These are phyloP conservation scores for Anastrepha ludens DNA, from an alignment of 1,140 invertebrate genomes.

Conservation along the genomic window DNA sequence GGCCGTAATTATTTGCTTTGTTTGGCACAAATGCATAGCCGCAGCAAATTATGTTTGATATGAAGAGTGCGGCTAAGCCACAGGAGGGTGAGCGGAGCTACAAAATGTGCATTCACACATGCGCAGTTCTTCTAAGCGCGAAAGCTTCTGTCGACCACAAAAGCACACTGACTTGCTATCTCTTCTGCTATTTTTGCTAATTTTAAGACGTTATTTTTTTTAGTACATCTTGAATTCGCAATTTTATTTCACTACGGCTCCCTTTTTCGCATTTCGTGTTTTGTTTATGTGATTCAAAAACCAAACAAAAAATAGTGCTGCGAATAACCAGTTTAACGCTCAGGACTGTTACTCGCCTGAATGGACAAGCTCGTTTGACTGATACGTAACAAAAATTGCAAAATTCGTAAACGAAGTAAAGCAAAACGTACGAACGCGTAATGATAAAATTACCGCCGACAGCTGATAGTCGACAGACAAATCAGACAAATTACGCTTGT, in stretches of 20 bases:
- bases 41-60: too few relatives aligned
- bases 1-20: too few relatives aligned
- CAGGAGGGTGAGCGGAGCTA: too few relatives aligned
- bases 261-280: constrained; percentile 22
- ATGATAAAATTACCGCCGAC: constrained; percentile 27
- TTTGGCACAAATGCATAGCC: too few relatives aligned
- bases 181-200: background rate
- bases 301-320: background rate
- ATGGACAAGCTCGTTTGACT: background rate
- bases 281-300: background rate
- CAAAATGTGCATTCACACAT: too few relatives aligned
- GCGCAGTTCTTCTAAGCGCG: background rate
- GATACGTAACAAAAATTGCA: constrained; percentile 48
- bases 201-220: background rate
- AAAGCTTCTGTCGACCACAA: background rate
- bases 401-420: background rate
- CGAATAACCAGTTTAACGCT: constrained; percentile 21
- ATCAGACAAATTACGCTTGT: constrained; percentile 37
- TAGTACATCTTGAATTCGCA: background rate
- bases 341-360: background rate
- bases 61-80: too few relatives aligned
- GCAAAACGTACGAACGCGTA: constrained; percentile 32
- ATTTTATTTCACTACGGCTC: background rate
- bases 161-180: background rate
- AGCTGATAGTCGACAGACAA: constrained; percentile 26